Evolutionary conservation across 1,140 invertebrate species (phyloP).

Genomic region (Pentalonia nigronervosa): DNA sequence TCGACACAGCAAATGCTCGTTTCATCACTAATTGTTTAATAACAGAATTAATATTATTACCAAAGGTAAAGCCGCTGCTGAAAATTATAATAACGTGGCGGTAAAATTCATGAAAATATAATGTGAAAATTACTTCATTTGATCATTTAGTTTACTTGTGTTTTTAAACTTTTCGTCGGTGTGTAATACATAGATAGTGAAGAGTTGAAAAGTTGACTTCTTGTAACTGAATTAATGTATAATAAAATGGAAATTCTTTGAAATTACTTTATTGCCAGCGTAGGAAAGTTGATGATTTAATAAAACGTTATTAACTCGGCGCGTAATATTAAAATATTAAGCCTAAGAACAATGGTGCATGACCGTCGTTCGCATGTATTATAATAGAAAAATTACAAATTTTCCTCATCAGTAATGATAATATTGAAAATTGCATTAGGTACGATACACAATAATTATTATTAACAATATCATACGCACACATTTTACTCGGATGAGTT

Average conservation of each 20-base stretch:
- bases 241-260: conserved; percentile 33
- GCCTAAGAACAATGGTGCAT: background rate
- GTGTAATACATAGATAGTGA: background rate
- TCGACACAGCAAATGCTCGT: background rate
- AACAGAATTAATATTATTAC: background rate
- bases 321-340: background rate
- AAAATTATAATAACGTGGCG: background rate
- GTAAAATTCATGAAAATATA: conserved; percentile 6
- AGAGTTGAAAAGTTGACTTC: background rate
- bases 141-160: conserved; percentile 11
- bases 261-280: background rate
- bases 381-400: background rate
- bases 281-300: conserved; percentile 21
- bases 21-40: conserved; percentile 17
- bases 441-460: too few species aligned
- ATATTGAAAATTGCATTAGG: too few species aligned
- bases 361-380: background rate
- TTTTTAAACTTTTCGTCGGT: background rate
- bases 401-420: background rate
- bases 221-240: background rate
- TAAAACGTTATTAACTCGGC: conserved; percentile 31
- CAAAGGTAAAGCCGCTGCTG: background rate
- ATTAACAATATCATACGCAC: too few species aligned
- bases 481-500: background rate
- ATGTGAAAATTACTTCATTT: background rate